Conservation (phyloP, 35 echinoderm and acorn worm species). For the Acanthaster planci region DNA sequence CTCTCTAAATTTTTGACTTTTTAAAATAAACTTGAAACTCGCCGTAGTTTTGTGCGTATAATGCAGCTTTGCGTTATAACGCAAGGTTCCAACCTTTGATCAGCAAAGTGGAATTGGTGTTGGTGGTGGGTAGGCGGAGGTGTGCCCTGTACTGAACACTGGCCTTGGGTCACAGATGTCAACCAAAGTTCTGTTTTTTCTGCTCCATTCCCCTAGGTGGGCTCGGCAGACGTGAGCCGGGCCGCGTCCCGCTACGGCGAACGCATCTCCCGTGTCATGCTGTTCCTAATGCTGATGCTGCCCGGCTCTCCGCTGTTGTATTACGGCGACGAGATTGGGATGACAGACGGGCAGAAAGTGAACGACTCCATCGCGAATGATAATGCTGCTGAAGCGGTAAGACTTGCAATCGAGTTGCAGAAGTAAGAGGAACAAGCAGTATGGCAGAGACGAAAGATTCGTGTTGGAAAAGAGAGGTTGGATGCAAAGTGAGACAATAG, state of each 20-base stretch:
- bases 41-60: too few relatives aligned
- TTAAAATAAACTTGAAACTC: too few relatives aligned
- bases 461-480: not conserved
- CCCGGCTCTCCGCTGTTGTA: slow-evolving; percentile 46
- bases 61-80: too few relatives aligned
- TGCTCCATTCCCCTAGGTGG: slow-evolving; percentile 18
- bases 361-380: not conserved
- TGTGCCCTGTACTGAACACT: too few relatives aligned
- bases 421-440: not conserved
- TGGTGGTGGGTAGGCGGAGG: too few relatives aligned
- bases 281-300: slow-evolving; percentile 27
- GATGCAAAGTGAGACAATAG: not conserved
- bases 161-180: too few relatives aligned
- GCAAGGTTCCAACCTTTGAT: too few relatives aligned
- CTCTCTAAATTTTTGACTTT: too few relatives aligned
- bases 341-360: slow-evolving; percentile 24
- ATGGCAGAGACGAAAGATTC: not conserved
- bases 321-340: slow-evolving; percentile 62
- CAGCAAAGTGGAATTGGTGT: too few relatives aligned
- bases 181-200: too few relatives aligned
- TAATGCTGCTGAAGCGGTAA: not conserved
- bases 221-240: slow-evolving; percentile 15
- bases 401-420: not conserved
- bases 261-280: slow-evolving; percentile 17
- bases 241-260: slow-evolving; percentile 15